phyloP scores from a whole-genome alignment of 2,797 vertebrate species.

The Chelmon rostratus region DNA sequence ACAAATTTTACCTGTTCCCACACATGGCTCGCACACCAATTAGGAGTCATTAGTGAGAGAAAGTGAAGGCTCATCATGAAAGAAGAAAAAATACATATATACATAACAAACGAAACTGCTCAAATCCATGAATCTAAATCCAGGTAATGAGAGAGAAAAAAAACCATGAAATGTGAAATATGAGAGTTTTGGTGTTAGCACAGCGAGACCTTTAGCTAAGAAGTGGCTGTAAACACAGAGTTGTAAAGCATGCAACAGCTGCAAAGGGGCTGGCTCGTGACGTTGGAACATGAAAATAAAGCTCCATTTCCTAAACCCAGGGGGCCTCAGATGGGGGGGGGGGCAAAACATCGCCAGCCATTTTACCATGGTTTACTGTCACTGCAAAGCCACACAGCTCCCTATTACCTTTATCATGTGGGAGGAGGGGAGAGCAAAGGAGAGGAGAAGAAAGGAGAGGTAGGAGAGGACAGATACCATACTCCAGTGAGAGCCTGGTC shows the following conservation, averaged over 20 bases:
- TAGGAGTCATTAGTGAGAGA: slow-evolving; percentile 73
- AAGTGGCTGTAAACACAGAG: slow-evolving; percentile 74
- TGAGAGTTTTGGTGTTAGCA: slow-evolving; percentile 42
- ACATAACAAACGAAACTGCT: background rate
- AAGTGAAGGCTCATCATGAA: slow-evolving; percentile 45
- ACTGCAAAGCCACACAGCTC: slow-evolving; percentile 63
- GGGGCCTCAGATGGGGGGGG: slow-evolving; percentile 65
- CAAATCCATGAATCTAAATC: slow-evolving; percentile 17
- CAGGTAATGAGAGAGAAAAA: slow-evolving; percentile 12
- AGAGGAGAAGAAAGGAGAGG: slow-evolving; percentile 60
- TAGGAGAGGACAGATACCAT: slow-evolving; percentile 67
- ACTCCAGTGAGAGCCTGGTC: slow-evolving; percentile 67
- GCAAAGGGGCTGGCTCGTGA: slow-evolving; percentile 87
- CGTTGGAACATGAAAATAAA: slow-evolving; percentile 85
- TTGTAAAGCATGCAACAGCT: slow-evolving; percentile 91
- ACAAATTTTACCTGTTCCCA: slow-evolving; percentile 75
- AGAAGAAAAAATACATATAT: no score
- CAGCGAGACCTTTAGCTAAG: slow-evolving; percentile 55
- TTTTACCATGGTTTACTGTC: slow-evolving; percentile 74
- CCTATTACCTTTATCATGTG: slow-evolving; percentile 73
- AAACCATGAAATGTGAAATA: slow-evolving; percentile 53
- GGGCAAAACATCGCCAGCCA: slow-evolving; percentile 72
- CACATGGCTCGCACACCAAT: slow-evolving; percentile 74
- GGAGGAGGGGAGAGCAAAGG: slow-evolving; percentile 41
- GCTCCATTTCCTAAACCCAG: slow-evolving; percentile 85